These are phyloP conservation scores for Lepus townsendii DNA, from an alignment of 2,797 vertebrate genomes.

Conservation along the genomic window DNA sequence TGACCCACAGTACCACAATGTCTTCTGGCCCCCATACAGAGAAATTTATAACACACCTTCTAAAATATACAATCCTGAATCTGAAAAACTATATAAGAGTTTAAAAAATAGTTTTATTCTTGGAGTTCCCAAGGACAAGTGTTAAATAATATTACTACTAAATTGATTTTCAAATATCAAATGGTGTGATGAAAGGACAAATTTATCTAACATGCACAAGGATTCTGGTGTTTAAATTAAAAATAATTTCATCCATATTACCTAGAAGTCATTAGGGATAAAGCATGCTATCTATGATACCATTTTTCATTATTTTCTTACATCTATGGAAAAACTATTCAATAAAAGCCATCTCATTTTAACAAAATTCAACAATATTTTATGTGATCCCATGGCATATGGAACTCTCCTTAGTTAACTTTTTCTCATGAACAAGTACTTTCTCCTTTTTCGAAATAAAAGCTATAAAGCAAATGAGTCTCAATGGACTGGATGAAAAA, in stretches of 20 bases:
- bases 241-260: not conserved
- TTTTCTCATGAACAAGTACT: conserved; percentile 47
- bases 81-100: not conserved
- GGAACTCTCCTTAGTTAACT: conserved; percentile 45
- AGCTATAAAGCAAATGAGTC: conserved; percentile 6
- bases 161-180: conserved; percentile 21
- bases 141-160: not conserved
- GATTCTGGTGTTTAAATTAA: not conserved
- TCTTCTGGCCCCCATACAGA: not conserved
- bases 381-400: not conserved
- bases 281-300: not conserved
- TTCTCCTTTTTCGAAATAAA: conserved; percentile 57
- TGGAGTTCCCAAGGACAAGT: not conserved
- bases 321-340: not conserved
- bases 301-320: conserved; percentile 20
- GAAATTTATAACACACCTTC: not conserved
- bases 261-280: not conserved
- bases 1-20: too few relatives aligned
- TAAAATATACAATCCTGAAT: conserved; percentile 12
- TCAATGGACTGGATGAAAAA: not conserved
- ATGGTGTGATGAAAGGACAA: not conserved
- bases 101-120: not conserved
- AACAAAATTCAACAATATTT: conserved; percentile 49
- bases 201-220: not conserved
- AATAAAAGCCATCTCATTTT: not conserved